These are phyloP conservation scores for Oxygymnocypris stewartii DNA, from an alignment of 2,113 vertebrate species.

Conservation along the genomic window DNA sequence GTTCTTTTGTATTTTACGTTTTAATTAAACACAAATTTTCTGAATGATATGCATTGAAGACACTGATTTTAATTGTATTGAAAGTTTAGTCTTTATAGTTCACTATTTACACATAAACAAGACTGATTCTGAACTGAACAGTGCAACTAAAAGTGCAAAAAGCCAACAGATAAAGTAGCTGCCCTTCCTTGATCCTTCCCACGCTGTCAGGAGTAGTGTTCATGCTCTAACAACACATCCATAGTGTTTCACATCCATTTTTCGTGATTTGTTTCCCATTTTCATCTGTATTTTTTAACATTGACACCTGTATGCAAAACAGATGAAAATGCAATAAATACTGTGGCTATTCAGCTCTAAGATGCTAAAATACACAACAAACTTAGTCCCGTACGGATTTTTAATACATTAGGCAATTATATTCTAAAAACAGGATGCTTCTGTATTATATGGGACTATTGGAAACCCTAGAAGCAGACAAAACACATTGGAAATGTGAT, in stretches of 20 bases:
- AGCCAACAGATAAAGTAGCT: not conserved
- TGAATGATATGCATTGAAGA: not conserved
- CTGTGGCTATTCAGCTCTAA: not conserved
- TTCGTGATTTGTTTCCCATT: not conserved
- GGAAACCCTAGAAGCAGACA: not conserved
- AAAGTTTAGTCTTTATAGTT: not conserved
- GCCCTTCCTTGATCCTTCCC: not conserved
- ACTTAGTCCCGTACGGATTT: not conserved
- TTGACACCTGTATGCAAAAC: not conserved
- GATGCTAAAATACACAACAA: not conserved
- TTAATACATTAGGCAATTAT: not conserved
- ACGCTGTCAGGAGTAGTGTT: not conserved
- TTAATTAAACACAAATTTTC: not conserved
- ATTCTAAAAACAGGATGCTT: not conserved
- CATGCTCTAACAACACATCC: not conserved
- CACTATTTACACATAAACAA: not conserved
- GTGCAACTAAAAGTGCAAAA: constrained; percentile 11
- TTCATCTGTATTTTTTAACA: not conserved
- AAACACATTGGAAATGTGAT: not conserved
- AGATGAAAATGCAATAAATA: not conserved
- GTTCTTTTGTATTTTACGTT: not conserved
- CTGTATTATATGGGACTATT: not conserved
- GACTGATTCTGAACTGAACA: not conserved
- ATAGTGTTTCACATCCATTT: not conserved
- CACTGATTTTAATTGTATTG: not conserved